A percentile compares a stretch with the other conserved stretches of the same genome.
phyloP scores from a whole-genome alignment of 2,797 vertebrate species.

The Chloroceryle amazona region DNA sequence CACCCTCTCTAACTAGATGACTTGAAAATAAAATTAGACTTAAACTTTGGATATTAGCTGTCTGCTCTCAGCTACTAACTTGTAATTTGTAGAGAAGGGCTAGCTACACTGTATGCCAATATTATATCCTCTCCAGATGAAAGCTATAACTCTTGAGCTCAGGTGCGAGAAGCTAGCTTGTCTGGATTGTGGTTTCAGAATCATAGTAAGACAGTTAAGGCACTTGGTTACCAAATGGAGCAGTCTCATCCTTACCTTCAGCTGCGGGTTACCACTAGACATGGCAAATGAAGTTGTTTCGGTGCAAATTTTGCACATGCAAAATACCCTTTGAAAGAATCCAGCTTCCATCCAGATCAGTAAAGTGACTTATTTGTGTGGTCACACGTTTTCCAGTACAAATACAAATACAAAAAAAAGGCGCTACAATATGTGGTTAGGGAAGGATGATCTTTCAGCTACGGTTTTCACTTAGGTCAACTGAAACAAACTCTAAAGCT shows the following conservation, averaged over 20 bases:
- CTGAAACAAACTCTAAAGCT: neutral
- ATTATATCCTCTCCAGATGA: neutral
- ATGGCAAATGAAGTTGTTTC: neutral
- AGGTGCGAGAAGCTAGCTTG: neutral
- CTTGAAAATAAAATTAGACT: neutral
- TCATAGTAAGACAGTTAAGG: neutral
- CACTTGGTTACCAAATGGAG: neutral
- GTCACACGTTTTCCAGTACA: neutral
- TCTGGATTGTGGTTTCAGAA: neutral
- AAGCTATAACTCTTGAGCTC: neutral
- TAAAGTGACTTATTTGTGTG: neutral
- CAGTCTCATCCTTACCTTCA: neutral
- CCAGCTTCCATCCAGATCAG: neutral
- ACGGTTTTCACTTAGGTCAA: neutral
- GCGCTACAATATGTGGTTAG: neutral
- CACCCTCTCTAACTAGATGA: neutral
- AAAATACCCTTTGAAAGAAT: neutral
- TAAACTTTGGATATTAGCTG: neutral
- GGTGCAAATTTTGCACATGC: neutral
- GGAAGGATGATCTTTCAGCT: neutral
- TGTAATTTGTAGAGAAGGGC: neutral
- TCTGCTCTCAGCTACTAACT: neutral
- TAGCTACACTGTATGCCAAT: neutral
- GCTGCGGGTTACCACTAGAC: neutral
- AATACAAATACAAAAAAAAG: too few relatives aligned